phyloP scores from a whole-genome alignment of 2,797 vertebrate species.

The Crenuchus spilurus region DNA sequence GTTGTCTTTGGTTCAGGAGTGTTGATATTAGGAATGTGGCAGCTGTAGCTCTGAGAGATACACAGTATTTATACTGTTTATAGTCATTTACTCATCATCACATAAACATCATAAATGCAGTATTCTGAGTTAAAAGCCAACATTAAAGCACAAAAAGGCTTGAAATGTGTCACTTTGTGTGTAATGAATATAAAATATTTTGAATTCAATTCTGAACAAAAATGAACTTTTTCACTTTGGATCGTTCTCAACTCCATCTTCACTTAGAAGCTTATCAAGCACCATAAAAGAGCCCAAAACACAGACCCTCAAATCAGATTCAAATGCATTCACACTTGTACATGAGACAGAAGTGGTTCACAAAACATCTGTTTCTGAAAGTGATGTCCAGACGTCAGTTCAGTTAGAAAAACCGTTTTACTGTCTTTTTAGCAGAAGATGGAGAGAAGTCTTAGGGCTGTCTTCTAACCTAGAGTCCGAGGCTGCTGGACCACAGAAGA shows the following conservation, averaged over 20 bases:
- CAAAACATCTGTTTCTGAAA: neutral
- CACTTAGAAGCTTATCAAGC: neutral
- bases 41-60: too few relatives aligned
- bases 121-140: too few relatives aligned
- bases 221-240: neutral
- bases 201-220: too few relatives aligned
- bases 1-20: too few relatives aligned
- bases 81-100: too few relatives aligned
- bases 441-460: neutral
- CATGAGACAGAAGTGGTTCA: neutral
- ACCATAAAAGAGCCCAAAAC: conserved; percentile 8
- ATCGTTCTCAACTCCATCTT: conserved; percentile 6
- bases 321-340: neutral
- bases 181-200: too few relatives aligned
- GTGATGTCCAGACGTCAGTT: neutral
- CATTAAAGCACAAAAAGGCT: too few relatives aligned
- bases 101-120: too few relatives aligned
- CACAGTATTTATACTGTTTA: too few relatives aligned
- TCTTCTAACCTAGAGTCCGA: conserved; percentile 10
- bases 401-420: conserved; percentile 6
- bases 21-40: too few relatives aligned
- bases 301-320: neutral
- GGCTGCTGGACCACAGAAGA: neutral
- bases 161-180: too few relatives aligned
- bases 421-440: neutral